Conservation (phyloP, 2,888 invertebrate genomes). For the Cacoxenus indagator region DNA sequence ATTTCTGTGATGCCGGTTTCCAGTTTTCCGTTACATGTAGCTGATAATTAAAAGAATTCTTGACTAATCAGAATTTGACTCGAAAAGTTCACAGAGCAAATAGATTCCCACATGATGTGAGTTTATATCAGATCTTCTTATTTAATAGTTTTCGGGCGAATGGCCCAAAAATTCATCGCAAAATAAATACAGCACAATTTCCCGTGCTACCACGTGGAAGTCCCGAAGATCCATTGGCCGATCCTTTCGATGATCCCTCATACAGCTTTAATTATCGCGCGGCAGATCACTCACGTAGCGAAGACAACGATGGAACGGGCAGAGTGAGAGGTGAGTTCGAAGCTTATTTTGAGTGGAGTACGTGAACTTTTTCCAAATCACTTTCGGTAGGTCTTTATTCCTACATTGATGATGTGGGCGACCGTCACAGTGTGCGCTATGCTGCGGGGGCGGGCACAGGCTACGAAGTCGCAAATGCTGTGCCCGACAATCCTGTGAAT, state of each 20-base stretch:
- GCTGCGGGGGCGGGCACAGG: slow-evolving; percentile 83
- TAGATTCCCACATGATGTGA: slow-evolving; percentile 14
- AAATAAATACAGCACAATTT: slow-evolving; percentile 80
- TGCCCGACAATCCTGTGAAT: slow-evolving; percentile 75
- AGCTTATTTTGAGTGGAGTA: not conserved
- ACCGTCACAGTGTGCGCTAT: slow-evolving; percentile 82
- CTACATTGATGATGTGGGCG: slow-evolving; percentile 82
- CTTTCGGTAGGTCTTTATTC: slow-evolving; percentile 76
- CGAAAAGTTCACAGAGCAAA: too few species aligned
- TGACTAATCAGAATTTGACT: not conserved
- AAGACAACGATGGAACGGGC: slow-evolving; percentile 76
- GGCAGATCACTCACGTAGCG: slow-evolving; percentile 78
- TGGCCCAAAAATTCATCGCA: slow-evolving; percentile 81
- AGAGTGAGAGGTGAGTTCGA: slow-evolving; percentile 74
- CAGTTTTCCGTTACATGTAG: not conserved
- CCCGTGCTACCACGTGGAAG: slow-evolving; percentile 78
- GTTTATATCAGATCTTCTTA: not conserved
- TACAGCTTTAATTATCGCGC: slow-evolving; percentile 80
- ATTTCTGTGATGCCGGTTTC: too few species aligned
- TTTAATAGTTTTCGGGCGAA: slow-evolving; percentile 77
- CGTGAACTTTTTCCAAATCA: too few species aligned
- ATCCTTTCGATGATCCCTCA: slow-evolving; percentile 83
- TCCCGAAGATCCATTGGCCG: slow-evolving; percentile 80
- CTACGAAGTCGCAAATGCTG: slow-evolving; percentile 81
- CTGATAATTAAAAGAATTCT: not conserved